phyloP scores from a whole-genome alignment of 2,113 vertebrate species.

The Hypanus sabinus region DNA sequence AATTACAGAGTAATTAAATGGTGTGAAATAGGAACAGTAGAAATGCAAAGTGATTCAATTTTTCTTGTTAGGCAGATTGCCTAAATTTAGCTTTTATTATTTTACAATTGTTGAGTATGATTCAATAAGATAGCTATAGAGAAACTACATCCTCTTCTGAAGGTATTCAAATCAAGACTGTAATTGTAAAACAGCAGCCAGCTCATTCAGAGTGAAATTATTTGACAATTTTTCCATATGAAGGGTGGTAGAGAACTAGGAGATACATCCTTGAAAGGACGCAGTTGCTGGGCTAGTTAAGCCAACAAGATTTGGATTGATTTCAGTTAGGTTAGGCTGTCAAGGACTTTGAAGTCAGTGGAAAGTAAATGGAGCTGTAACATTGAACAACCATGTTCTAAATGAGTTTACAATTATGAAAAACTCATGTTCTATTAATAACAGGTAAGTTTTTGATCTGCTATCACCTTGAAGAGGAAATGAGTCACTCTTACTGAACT shows the following conservation, averaged over 20 bases:
- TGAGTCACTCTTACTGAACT: neutral
- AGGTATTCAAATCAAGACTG: neutral
- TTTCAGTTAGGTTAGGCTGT: neutral
- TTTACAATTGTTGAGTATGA: neutral
- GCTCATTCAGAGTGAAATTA: neutral
- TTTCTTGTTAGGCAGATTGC: neutral
- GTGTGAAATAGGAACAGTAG: neutral
- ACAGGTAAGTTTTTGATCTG: neutral
- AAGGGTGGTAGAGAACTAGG: neutral
- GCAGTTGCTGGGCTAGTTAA: neutral
- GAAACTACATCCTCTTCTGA: neutral
- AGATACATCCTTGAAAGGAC: neutral
- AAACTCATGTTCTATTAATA: neutral
- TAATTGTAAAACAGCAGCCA: neutral
- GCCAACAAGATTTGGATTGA: neutral
- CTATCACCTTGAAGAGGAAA: neutral
- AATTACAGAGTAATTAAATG: neutral
- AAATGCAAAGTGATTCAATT: neutral
- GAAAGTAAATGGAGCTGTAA: neutral
- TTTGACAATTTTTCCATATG: neutral
- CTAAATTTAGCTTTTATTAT: neutral
- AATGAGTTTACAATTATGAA: neutral
- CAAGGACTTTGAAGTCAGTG: neutral
- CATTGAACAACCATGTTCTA: neutral
- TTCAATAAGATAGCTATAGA: neutral